A percentile compares a stretch with the other conserved stretches of the same genome.
phyloP scores from a whole-genome alignment of 64 coral and sea anemone genomes.

The Catalaphyllia jardinei region DNA sequence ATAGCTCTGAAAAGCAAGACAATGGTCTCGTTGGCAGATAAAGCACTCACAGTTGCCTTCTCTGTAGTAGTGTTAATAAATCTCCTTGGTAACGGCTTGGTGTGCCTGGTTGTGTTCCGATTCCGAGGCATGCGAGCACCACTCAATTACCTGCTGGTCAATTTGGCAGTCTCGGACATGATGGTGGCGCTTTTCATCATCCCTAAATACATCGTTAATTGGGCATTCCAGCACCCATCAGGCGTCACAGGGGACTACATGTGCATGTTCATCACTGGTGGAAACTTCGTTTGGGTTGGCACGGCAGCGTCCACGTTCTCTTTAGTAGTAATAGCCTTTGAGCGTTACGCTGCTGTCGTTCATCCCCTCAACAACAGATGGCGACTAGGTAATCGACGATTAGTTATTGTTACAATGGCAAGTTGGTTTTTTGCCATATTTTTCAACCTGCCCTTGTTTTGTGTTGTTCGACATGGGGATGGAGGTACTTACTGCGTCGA shows the following conservation, averaged over 20 bases:
- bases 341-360: slow-evolving; percentile 26
- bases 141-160: slow-evolving; percentile 69
- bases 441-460: slow-evolving; percentile 52
- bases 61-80: slow-evolving; percentile 34
- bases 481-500: slow-evolving; percentile 30
- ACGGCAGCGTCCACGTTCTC: slow-evolving; percentile 23
- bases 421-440: slow-evolving; percentile 42
- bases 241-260: slow-evolving; percentile 49
- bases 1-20: not conserved
- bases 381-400: not conserved
- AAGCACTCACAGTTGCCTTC: slow-evolving; percentile 15
- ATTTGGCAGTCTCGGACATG: slow-evolving; percentile 68
- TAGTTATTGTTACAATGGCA: not conserved
- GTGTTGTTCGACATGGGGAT: slow-evolving; percentile 10
- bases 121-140: slow-evolving; percentile 35
- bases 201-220: slow-evolving; percentile 50
- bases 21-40: not conserved
- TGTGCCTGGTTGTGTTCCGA: slow-evolving; percentile 44
- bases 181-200: slow-evolving; percentile 58
- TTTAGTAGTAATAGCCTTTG: slow-evolving; percentile 20
- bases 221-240: slow-evolving; percentile 39
- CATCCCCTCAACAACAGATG: not conserved
- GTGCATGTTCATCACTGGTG: slow-evolving; percentile 71
- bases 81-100: slow-evolving; percentile 62
- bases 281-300: slow-evolving; percentile 69